Evolutionary conservation across 2,113 vertebrate species (phyloP), one percentile per base, ranked within the genome.

Genomic region (Catharus bicknelli): DNA sequence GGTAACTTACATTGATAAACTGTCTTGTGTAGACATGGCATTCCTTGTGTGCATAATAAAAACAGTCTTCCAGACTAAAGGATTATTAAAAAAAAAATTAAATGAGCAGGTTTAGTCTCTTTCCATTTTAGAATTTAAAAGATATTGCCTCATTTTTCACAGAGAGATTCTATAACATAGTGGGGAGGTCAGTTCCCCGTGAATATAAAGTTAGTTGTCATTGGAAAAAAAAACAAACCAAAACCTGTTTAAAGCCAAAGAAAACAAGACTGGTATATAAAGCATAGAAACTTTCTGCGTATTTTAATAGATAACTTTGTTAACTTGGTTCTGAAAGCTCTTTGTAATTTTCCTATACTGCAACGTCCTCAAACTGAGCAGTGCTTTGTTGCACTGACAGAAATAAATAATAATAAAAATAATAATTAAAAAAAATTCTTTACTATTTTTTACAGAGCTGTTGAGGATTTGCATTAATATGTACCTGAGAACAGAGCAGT

Each of bases 341-440:
- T 55, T 27, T 75, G 53, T 23, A 29, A n/a, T 23, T 45, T 48
- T 66, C 10, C 16, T 23, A 1, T 2, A 1, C 30, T 22, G 10
- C 61, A 16, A 2, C 8, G 16, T 53, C 45, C 55, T 42, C 61
- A 61, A 90, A 83, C 12, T 0, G 0, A 72, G 13, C 2, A 23
- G 13, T 34, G 13, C 20, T 64, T 66, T 21, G 7, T 58, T 81
- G 29, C 14, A 20, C 5, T 3, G 14, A 53, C 7, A 6, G 18
- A 82, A 79, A 80, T 40, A 13, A 12, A 58, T 34, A 40, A 47
- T 11, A 54, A 48, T 21, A 13, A 27, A 10, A 54, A 48, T 16
- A 40, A 40, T 8, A 18, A 4, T 36, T 8, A 36, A 36, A 36
- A 36, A 36, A 21, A 42, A 36, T 8, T 8, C 3, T 30, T 36